Conservation (phyloP, 2,113 vertebrate genomes). For the Nanorana parkeri region DNA sequence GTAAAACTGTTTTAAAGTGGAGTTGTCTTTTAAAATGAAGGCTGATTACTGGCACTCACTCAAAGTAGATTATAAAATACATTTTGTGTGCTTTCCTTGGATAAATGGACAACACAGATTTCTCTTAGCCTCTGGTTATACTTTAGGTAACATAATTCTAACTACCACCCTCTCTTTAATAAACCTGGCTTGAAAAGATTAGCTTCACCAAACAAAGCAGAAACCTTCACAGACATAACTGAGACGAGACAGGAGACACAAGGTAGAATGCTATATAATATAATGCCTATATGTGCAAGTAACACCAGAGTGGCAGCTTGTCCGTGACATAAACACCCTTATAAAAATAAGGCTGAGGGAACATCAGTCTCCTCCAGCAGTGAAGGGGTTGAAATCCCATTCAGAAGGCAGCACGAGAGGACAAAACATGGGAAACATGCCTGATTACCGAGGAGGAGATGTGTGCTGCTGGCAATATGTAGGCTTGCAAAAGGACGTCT, state of each 20-base stretch:
- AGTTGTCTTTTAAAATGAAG: too few relatives aligned
- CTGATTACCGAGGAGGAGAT: constrained; percentile 25
- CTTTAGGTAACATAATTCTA: constrained; percentile 14
- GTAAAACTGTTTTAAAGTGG: too few relatives aligned
- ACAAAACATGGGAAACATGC: constrained; percentile 51
- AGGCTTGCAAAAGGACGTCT: constrained; percentile 31
- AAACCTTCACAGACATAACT: constrained; percentile 32
- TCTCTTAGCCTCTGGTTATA: too few relatives aligned
- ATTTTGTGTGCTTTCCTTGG: too few relatives aligned
- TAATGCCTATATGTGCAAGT: constrained; percentile 26
- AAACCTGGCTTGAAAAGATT: constrained; percentile 38
- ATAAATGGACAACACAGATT: too few relatives aligned
- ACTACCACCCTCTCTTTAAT: constrained; percentile 28
- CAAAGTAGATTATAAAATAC: too few relatives aligned
- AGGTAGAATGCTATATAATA: constrained; percentile 33
- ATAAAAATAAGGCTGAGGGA: constrained; percentile 14
- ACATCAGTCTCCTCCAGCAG: constrained; percentile 40
- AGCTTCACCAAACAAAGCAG: constrained; percentile 46
- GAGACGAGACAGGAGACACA: constrained; percentile 37
- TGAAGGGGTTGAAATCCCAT: constrained; percentile 43
- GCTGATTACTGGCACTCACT: too few relatives aligned
- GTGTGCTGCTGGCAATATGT: constrained; percentile 35
- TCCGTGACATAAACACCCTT: constrained; percentile 47
- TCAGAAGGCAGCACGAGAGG: constrained; percentile 19
- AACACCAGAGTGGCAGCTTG: constrained; percentile 47